Base-by-base conservation (phyloP, 35 echinoderm and acorn worm species). In the Heliocidaris erythrogramma region DNA sequence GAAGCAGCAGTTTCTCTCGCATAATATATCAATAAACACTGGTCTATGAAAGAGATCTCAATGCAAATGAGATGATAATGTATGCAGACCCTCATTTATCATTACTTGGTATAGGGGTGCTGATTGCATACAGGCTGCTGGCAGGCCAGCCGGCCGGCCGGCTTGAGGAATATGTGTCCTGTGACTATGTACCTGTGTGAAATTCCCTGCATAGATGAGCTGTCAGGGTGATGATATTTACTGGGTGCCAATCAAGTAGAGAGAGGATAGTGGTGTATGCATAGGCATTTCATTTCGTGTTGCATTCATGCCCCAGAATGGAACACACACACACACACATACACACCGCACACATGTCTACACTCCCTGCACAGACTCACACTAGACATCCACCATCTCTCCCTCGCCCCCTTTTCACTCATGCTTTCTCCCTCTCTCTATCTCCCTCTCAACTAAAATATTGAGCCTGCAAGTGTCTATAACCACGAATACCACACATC, bases 31-130 rank as follows among this genome's bases (percentile, higher is more conserved):
- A 78, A 78, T 78, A 78, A 78, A 78, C 65, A 78, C 21, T 78
- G 65, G 65, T 24, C 65, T n/a, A 78, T 78, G 65, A 21, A 78
- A 78, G 27, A 78, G 18, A 78, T 2, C 65, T 24, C 65, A n/a
- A 78, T 78, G 87, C 87, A 89, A 89, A 89, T 89, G 87, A 89
- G 87, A 89, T 89, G 87, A 17, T 89, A 89, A 89, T 89, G 87
- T 89, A 89, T 89, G 87, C 18, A 78, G 65, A 78, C 65, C 65
- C 65, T 78, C 65, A 78, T 78, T 78, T 18, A 78, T 78, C 65
- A 78, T 78, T 78, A 8, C 27, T 6, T 78, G 65, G 65, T 21
- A 5, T 78, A 6, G 65, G 65, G 65, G 27, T 78, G 65, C 18
- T 78, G 21, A 78, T 24, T 78, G 65, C 65, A n/a, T 21, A 8